Conservation (phyloP, 2,797 vertebrate species). For the Acipenser ruthenus region DNA sequence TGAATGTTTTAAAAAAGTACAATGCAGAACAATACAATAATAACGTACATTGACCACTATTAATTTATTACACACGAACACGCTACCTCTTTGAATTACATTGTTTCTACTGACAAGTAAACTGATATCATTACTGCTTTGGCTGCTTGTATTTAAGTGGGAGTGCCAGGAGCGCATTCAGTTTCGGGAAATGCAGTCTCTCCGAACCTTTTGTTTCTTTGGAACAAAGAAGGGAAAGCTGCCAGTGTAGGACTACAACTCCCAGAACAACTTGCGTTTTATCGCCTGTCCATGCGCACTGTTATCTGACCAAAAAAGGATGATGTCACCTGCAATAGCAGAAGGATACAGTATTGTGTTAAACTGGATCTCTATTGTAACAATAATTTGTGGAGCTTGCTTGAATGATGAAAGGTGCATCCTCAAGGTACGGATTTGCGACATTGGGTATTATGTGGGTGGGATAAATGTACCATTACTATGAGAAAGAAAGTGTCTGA, state of each 20-base stretch:
- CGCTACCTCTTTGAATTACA: neutral
- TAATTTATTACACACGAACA: neutral
- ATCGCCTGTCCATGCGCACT: conserved; percentile 7
- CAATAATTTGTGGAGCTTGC: conserved; percentile 22
- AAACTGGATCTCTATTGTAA: conserved; percentile 11
- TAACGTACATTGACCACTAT: too few relatives aligned
- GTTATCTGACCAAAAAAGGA: neutral
- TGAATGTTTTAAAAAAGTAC: too few relatives aligned
- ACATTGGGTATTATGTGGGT: neutral
- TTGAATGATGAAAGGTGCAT: conserved; percentile 26
- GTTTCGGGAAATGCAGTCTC: neutral
- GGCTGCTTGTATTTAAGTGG: neutral
- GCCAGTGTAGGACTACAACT: neutral
- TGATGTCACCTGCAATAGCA: conserved; percentile 12
- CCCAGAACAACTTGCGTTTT: neutral
- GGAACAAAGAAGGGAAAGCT: neutral
- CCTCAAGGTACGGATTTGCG: conserved; percentile 37
- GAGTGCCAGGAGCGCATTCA: neutral
- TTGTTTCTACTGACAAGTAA: neutral
- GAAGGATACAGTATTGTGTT: neutral
- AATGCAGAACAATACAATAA: too few relatives aligned
- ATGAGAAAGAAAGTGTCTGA: neutral
- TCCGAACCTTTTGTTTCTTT: neutral
- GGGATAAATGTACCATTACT: conserved; percentile 27
- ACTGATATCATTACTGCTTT: neutral